Base-by-base conservation (phyloP, 2,797 vertebrate species). In the Ptychobarbus kaznakovi region DNA sequence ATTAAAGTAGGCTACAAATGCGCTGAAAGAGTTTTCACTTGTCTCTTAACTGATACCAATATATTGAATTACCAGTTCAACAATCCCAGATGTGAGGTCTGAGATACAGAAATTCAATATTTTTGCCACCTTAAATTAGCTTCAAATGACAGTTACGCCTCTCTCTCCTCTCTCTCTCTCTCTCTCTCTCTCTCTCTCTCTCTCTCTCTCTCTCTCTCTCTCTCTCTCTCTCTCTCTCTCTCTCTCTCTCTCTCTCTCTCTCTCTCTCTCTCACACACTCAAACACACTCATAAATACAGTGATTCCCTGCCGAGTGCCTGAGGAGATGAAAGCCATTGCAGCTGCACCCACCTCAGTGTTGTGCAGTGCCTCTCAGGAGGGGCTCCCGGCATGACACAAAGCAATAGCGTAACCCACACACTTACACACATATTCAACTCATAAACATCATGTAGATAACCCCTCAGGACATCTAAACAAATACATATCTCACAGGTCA, bases 271-370 rank as follows among this genome's bases (percentile, higher is more conserved):
- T 65, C 79, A 70, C 22, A 56, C 82, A 87, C 32, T 87, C 85
- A 87, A 56, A 49, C 42, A 88, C 78, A 86, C 86, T 87, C 61
- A 90, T 70, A 86, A 81, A 88, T 77, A 88, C 88, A 87, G 80
- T 75, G 83, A 58, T 86, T 69, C 84, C 91, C 86, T 80, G 86
- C 78, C 6, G 74, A 56, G 77, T 46, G 85, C 88, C 90, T 87
- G 81, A 89, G 82, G 89, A 89, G 86, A 93, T 94, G 90, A 94
- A 93, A 93, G 91, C 86, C 81, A 88, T 90, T 87, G 82, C 85
- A 88, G 87, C 91, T 92, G 90, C 84, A 91, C 90, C 91, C 89
- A 90, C 91, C 90, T 91, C 88, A 86, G 90, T 89, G 90, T 91
- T 92, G 91, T 92, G 91, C 90, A 90, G 89, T 84, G 90, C 86